phyloP scores from a whole-genome alignment of 2,888 invertebrate genomes.

The Melanargia galathea region DNA sequence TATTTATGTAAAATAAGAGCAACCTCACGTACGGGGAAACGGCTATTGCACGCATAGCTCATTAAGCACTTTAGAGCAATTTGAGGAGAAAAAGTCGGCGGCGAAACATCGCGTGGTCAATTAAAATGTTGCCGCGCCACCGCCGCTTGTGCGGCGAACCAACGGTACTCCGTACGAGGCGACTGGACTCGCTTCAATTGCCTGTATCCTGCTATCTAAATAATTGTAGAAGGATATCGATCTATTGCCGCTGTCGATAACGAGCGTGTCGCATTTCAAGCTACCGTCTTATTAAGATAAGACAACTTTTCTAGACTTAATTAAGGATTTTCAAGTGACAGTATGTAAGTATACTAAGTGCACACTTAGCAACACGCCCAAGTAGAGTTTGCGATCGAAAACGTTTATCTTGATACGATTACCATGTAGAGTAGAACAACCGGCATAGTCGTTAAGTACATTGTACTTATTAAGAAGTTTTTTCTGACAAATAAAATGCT shows the following conservation, averaged over 20 bases:
- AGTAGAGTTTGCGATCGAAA: slow-evolving; percentile 7
- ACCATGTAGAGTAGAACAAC: neutral
- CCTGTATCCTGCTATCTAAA: slow-evolving; percentile 70
- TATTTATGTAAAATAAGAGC: slow-evolving; percentile 82
- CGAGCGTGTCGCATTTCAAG: slow-evolving; percentile 32
- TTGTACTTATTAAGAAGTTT: neutral
- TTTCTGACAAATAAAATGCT: neutral
- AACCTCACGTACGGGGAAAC: slow-evolving; percentile 78
- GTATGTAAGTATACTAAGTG: slow-evolving; percentile 11
- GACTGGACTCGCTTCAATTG: slow-evolving; percentile 53
- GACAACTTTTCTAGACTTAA: slow-evolving; percentile 34
- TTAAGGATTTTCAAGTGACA: slow-evolving; percentile 32
- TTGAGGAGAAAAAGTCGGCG: slow-evolving; percentile 79
- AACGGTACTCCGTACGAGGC: slow-evolving; percentile 46
- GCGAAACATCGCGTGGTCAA: slow-evolving; percentile 80
- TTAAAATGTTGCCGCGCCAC: slow-evolving; percentile 76
- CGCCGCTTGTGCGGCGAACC: slow-evolving; percentile 46
- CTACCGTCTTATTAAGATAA: slow-evolving; percentile 30
- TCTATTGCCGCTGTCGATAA: slow-evolving; percentile 45
- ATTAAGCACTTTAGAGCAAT: slow-evolving; percentile 83
- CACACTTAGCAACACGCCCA: slow-evolving; percentile 8
- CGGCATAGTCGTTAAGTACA: too few species aligned
- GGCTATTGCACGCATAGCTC: slow-evolving; percentile 81
- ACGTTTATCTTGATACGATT: slow-evolving; percentile 8
- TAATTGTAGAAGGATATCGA: slow-evolving; percentile 51